Evolutionary conservation across 2,113 vertebrate genomes (phyloP), one percentile per base, ranked within the genome.

Genomic region (Aptenodytes forsteri): DNA sequence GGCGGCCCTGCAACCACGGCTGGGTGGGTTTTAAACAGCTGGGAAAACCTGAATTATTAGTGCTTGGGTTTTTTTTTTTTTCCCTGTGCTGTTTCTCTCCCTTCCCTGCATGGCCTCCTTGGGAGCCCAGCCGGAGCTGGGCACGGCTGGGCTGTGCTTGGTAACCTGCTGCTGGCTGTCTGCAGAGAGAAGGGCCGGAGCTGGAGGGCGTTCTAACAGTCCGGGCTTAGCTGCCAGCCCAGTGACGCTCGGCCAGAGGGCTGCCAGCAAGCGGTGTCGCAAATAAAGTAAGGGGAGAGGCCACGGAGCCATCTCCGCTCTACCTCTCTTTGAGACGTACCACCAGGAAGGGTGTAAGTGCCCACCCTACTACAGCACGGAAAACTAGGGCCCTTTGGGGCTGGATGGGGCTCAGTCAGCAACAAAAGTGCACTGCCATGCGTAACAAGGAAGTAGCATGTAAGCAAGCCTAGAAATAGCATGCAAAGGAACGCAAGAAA

Each of bases 321-420:
- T 16, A 9, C 1, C 0, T 3, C n/a, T 10, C n/a, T 20, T 9
- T 7, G 36, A 36, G 30, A 19, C 0, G 2, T 1, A 32, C 16
- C 22, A 5, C 10, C 32, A 55, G 42, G 54, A 46, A 52, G 34
- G 42, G 14, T 16, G 69, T 59, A 32, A 52, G 27, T 62, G 56
- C 29, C 27, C 47, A 18, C 29, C 9, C 55, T 16, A 11, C 59
- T 11, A 36, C 58, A 26, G 58, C 69, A 32, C 0, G 1, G 22
- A 38, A 69, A 83, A 34, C 59, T 2, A 29, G 23, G 46, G 19
- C 10, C 18, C 10, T 19, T 13, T 6, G 3, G 34, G 55, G 34
- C 40, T 26, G 3, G 3, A 34, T 1, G 11, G 34, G 46, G 46
- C 27, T 11, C 6, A 46, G 16, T 18, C 47, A 15, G n/a, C 55